Evolutionary conservation across 2,797 vertebrate species (phyloP), one percentile per base, ranked within the genome.

Genomic region (Adelosebastes latens): DNA sequence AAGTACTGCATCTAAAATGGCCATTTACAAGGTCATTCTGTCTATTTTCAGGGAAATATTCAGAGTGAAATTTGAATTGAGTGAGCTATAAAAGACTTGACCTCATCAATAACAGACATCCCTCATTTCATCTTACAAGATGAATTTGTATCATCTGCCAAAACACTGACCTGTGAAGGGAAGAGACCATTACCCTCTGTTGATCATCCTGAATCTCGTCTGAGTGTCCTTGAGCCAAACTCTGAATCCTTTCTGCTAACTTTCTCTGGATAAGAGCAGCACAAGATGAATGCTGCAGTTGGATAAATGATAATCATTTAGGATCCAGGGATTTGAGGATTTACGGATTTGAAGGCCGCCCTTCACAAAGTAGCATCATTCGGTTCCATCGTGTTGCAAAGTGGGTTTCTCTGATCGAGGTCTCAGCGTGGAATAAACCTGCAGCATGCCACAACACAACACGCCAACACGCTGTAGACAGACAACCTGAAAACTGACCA

Each of bases 241-340:
- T 65, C 56, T 61, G 62, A 80, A 79, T 65, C 73, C 62, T 46
- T 20, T 49, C 77, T 63, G 46, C 72, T 16, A 5, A 29, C 72
- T 81, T 67, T 49, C 65, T 39, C 4, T n/a, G 77, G 78, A 74
- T 62, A 8, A 61, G 32, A 74, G 64, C 58, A 2, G 34, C 55
- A 49, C 42, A 60, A 70, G 77, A 86, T 53, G 68, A 71, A 56
- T 8, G 56, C 31, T 7, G 22, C 1, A 24, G 24, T 29, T 10
- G 8, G 58, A 49, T 52, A 22, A 53, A 68, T 31, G 74, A 69
- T 34, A 46, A 79, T 71, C 63, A 72, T 81, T 71, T 60, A 75
- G 65, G 29, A 78, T 72, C 74, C 75, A 32, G 73, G 83, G 85
- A 83, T 81, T 79, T 81, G 32, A 53, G 79, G 87, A 84, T 86